Conservation (phyloP, 1,140 invertebrate species). For the Agraylea sexmaculata region DNA sequence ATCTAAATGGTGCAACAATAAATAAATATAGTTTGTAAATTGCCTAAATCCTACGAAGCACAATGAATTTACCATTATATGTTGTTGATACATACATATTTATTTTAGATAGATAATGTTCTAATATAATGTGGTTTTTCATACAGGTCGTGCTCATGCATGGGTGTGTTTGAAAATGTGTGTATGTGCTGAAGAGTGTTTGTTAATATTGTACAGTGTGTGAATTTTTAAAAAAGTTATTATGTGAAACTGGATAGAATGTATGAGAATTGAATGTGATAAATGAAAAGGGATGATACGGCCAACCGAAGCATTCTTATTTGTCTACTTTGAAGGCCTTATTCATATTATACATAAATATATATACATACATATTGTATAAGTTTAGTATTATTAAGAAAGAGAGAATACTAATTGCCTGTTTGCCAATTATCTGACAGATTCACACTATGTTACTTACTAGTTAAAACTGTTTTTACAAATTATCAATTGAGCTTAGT, state of each 20-base stretch:
- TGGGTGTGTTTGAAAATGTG: constrained; percentile 7
- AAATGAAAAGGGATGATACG: constrained; percentile 1
- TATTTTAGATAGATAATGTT: constrained; percentile 24
- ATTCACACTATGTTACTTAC: constrained; percentile 17
- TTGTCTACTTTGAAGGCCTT: constrained; percentile 23
- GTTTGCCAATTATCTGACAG: constrained; percentile 22
- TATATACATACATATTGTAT: too few species aligned
- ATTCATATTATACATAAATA: constrained; percentile 21
- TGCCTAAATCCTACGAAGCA: constrained; percentile 22
- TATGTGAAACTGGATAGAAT: background rate
- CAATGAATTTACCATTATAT: constrained; percentile 23
- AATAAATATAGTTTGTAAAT: constrained; percentile 22
- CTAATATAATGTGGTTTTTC: constrained; percentile 20
- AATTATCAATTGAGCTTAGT: constrained; percentile 24
- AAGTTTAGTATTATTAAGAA: too few species aligned
- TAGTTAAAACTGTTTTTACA: constrained; percentile 22
- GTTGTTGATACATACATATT: constrained; percentile 23
- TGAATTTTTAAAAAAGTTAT: background rate
- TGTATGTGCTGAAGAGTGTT: background rate
- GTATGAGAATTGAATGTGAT: too few species aligned
- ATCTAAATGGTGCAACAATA: constrained; percentile 22
- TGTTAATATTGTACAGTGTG: too few species aligned
- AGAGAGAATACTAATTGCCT: constrained; percentile 22
- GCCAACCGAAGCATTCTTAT: constrained; percentile 17
- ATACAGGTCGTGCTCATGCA: constrained; percentile 11